These are phyloP conservation scores for Melieria omissa DNA, from an alignment of 2,888 invertebrate species.

Conservation along the genomic window DNA sequence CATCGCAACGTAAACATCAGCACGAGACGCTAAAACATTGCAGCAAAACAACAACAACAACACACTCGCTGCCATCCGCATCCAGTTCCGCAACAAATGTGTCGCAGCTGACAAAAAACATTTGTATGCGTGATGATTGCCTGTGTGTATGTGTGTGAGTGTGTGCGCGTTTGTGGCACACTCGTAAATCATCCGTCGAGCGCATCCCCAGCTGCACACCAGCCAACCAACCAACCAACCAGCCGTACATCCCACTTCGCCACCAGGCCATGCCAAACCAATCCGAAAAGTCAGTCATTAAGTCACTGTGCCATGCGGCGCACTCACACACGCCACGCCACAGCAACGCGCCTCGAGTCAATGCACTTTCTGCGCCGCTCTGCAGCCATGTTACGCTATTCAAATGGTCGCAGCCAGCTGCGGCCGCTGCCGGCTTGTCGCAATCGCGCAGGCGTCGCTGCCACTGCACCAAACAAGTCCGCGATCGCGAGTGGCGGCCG, in stretches of 20 bases:
- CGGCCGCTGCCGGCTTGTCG: not conserved
- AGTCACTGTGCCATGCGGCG: conserved; percentile 59
- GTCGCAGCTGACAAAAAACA: too few species aligned
- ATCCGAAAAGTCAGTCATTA: conserved; percentile 60
- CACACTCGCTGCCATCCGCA: not conserved
- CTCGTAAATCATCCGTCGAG: conserved; percentile 35
- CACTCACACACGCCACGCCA: conserved; percentile 5
- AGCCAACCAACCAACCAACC: too few species aligned
- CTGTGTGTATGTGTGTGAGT: too few species aligned
- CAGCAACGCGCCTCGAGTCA: conserved; percentile 37
- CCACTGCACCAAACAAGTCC: too few species aligned
- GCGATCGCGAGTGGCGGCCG: too few species aligned
- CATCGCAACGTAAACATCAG: too few species aligned
- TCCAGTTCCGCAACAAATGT: conserved; percentile 19
- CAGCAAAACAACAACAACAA: too few species aligned
- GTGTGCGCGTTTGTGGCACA: not conserved
- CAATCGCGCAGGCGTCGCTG: not conserved
- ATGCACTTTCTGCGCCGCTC: conserved; percentile 36
- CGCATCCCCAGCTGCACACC: too few species aligned
- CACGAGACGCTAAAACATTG: too few species aligned
- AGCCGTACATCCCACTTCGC: too few species aligned
- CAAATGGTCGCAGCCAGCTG: conserved; percentile 22
- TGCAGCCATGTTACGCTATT: conserved; percentile 29
- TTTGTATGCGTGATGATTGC: too few species aligned
- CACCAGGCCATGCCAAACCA: too few species aligned